Conservation (phyloP, 2,888 invertebrate genomes). For the Therioaphis trifolii region DNA sequence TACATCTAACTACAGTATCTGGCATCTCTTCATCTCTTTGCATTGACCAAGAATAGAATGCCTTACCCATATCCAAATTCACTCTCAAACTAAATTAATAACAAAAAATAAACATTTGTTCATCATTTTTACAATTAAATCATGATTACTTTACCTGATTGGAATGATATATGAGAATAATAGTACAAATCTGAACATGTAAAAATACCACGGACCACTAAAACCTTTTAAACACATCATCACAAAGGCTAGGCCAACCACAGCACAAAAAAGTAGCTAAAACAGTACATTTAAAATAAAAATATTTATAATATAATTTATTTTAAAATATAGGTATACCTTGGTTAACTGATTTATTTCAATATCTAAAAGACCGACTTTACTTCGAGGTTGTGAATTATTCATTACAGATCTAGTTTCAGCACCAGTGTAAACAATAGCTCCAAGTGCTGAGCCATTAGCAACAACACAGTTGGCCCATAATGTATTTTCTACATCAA, state of each 20-base stretch:
- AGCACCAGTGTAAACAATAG: conserved; percentile 95
- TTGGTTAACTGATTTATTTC: conserved; percentile 98
- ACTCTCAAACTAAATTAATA: conserved; percentile 83
- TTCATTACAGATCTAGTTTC: conserved; percentile 99
- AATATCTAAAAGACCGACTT: conserved; percentile 93
- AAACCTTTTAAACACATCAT: conserved; percentile 98
- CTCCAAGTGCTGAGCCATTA: conserved; percentile 93
- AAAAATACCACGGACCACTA: conserved; percentile 94
- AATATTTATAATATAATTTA: conserved; percentile 19
- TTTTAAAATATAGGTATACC: conserved; percentile 68
- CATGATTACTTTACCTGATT: conserved; percentile 77
- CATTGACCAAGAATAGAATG: conserved; percentile 96
- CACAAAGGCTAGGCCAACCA: conserved; percentile 87
- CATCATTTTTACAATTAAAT: neutral
- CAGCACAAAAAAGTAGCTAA: conserved; percentile 86
- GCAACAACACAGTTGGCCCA: conserved; percentile 99
- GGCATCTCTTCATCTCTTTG: conserved; percentile 92
- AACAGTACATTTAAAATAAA: conserved; percentile 57
- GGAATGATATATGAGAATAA: conserved; percentile 99
- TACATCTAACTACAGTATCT: conserved; percentile 95
- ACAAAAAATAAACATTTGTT: neutral
- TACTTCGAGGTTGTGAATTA: conserved; percentile 94
- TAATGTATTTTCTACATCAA: conserved; percentile 95
- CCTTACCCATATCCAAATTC: conserved; percentile 98
- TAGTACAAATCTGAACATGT: conserved; percentile 95